These are phyloP conservation scores for Lysandra coridon DNA, from an alignment of 2,888 invertebrate genomes.

Conservation along the genomic window DNA sequence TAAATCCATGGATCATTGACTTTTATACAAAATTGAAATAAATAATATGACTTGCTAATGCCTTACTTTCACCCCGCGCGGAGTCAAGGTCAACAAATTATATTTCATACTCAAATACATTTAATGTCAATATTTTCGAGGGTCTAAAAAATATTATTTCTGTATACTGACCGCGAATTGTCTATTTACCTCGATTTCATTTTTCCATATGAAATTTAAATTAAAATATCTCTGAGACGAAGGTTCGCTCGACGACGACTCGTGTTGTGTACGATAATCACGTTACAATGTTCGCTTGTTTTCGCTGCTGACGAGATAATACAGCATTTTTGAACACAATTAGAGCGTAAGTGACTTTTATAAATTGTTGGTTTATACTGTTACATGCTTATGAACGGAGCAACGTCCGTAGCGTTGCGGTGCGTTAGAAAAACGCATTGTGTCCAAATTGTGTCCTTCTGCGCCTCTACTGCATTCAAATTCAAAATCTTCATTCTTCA, in stretches of 20 bases:
- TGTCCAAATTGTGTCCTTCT: neutral
- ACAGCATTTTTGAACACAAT: neutral
- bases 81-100: neutral
- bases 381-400: neutral
- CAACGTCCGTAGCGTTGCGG: neutral
- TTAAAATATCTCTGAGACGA: neutral
- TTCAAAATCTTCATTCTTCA: no score
- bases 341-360: neutral
- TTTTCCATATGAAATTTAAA: neutral
- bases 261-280: neutral
- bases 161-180: neutral
- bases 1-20: no score
- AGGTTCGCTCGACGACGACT: neutral
- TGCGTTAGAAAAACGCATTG: neutral
- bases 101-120: neutral
- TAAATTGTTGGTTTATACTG: neutral
- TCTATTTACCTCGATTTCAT: neutral
- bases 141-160: neutral
- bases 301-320: neutral
- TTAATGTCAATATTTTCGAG: neutral
- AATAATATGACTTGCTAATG: neutral
- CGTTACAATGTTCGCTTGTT: neutral
- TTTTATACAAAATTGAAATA: neutral
- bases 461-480: no score
- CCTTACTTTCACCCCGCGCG: neutral